Base-by-base conservation (phyloP, 2,797 vertebrate genomes). In the Jordanella pulchra region DNA sequence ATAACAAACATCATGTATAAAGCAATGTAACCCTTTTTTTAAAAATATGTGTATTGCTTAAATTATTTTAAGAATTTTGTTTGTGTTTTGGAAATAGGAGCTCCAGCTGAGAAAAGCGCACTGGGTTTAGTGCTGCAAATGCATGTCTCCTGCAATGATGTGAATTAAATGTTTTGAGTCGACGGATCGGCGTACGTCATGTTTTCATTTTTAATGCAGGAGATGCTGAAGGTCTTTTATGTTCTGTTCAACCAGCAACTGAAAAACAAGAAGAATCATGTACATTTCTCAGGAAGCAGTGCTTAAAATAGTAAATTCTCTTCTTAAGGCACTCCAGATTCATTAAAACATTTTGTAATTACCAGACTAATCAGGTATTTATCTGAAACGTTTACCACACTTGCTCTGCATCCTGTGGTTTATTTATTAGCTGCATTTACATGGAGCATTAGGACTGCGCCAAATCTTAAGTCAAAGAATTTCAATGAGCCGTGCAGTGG, bases 121-220 rank as follows among this genome's bases (percentile, higher is more conserved):
- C 76, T 61, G 48, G 80, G 74, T 86, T 68, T 86, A 71, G 88
- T 89, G 87, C 84, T 84, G 76, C 78, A 84, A 89, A 84, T 91
- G 92, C 91, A 92, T 93, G 92, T 90, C 85, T 89, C 80, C 84
- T 84, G 87, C 76, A 3, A 84, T 87, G 86, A 82, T 89, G 87
- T 89, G 78, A 89, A 93, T 84, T 93, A 93, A 93, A 93, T 88
- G 90, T 93, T 90, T 79, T 85, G 87, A 85, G 84, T 89, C 84
- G 45, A 87, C 78, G 72, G 61, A 86, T 80, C 61, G 2, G 18
- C 17, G 3, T 21, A 14, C 18, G 71, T 80, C 78, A 66, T 75
- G 39, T 71, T 73, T 76, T 91, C 71, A 27, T 89, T 87, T 61
- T 74, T 87, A 35, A 53, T 42, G 9, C 48, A 32, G 67, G 71